Evolutionary conservation across 2,113 vertebrate species (phyloP).

Genomic region (Oncorhynchus nerka): DNA sequence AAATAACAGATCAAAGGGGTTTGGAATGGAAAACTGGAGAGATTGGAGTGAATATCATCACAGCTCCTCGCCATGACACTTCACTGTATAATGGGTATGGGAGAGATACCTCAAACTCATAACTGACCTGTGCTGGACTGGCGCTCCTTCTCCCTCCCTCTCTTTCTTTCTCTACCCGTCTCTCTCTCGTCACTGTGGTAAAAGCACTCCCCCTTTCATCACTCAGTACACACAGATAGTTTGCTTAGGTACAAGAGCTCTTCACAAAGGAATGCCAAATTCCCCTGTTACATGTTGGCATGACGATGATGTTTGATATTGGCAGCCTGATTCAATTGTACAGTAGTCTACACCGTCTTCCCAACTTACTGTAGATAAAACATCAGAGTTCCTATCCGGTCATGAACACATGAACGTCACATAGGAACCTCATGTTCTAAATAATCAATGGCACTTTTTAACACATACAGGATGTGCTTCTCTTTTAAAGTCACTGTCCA

Average conservation of each 20-base stretch:
- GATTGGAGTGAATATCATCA: slow-evolving; percentile 78
- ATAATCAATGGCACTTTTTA: neutral
- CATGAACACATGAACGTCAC: neutral
- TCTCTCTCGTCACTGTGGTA: slow-evolving; percentile 4
- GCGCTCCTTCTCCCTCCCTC: neutral
- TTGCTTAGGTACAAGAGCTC: slow-evolving; percentile 29
- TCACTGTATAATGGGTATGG: slow-evolving; percentile 63
- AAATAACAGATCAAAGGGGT: slow-evolving; percentile 81
- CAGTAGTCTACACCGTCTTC: neutral
- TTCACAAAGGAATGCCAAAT: slow-evolving; percentile 24
- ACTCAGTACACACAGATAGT: slow-evolving; percentile 16
- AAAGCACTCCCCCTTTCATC: neutral
- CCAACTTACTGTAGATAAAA: neutral
- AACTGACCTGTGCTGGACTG: slow-evolving; percentile 56
- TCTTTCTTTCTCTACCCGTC: neutral
- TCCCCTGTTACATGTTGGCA: slow-evolving; percentile 31
- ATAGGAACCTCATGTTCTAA: neutral
- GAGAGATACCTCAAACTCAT: slow-evolving; percentile 63
- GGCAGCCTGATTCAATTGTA: neutral
- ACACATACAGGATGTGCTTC: neutral
- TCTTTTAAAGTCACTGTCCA: too few relatives aligned
- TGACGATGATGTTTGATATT: neutral
- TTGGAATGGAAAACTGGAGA: slow-evolving; percentile 68
- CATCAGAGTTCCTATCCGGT: neutral
- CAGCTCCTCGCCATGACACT: slow-evolving; percentile 17